phyloP scores from a whole-genome alignment of 2,888 invertebrate species.

The Meliscaeva auricollis region DNA sequence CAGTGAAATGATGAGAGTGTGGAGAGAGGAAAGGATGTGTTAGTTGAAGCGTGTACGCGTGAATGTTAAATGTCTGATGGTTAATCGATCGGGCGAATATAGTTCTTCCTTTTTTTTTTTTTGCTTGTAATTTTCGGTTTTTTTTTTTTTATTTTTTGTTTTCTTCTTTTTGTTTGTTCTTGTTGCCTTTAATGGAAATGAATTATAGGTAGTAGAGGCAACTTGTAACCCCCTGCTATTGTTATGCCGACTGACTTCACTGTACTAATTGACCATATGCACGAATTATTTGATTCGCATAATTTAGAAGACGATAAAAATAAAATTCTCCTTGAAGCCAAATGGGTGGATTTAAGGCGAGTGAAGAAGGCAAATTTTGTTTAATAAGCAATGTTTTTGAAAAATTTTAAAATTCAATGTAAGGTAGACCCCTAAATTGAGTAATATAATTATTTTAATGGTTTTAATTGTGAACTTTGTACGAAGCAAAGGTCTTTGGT shows the following conservation, averaged over 20 bases:
- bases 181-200: slow-evolving; percentile 43
- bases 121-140: too few relatives aligned
- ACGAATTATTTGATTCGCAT: slow-evolving; percentile 62
- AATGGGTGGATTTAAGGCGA: not conserved
- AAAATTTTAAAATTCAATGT: not conserved
- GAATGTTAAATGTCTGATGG: slow-evolving; percentile 64
- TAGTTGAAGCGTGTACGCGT: slow-evolving; percentile 74
- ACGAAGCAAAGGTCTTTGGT: too few relatives aligned
- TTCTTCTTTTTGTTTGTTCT: slow-evolving; percentile 40
- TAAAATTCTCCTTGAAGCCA: not conserved
- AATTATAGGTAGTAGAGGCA: slow-evolving; percentile 63
- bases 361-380: slow-evolving; percentile 24
- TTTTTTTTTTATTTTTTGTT: slow-evolving; percentile 1
- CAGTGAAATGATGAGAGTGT: slow-evolving; percentile 39
- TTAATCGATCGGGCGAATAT: slow-evolving; percentile 68
- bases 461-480: too few relatives aligned
- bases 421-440: not conserved
- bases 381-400: slow-evolving; percentile 7
- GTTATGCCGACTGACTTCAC: slow-evolving; percentile 55
- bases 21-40: slow-evolving; percentile 59
- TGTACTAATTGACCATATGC: slow-evolving; percentile 74
- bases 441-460: too few relatives aligned
- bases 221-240: slow-evolving; percentile 56
- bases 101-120: slow-evolving; percentile 28
- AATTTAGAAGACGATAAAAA: slow-evolving; percentile 4